These are phyloP conservation scores for Bombus cullumanus DNA, from an alignment of 1,140 invertebrate genomes.

Conservation along the genomic window DNA sequence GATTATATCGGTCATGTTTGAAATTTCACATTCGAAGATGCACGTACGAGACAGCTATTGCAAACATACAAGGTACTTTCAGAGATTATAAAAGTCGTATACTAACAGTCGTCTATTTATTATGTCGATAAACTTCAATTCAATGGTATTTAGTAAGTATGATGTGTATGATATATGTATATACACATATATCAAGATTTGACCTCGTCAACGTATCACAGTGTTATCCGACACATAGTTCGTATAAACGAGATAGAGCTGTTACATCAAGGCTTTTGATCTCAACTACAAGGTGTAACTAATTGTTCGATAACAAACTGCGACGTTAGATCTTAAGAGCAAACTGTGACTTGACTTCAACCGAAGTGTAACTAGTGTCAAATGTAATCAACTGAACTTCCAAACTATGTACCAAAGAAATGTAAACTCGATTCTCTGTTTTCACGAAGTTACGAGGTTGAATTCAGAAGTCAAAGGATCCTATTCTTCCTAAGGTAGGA, in stretches of 20 bases:
- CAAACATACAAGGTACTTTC: too few relatives aligned
- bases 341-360: background rate
- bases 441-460: background rate
- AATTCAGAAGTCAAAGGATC: background rate
- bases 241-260: background rate
- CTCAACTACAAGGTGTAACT: background rate
- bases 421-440: conserved; percentile 9
- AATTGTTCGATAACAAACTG: conserved; percentile 5
- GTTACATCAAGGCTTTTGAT: background rate
- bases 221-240: background rate
- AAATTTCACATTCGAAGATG: too few relatives aligned
- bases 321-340: background rate
- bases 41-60: too few relatives aligned
- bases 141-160: too few relatives aligned
- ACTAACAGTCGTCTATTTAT: background rate
- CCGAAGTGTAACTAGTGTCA: conserved; percentile 13
- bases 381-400: conserved; percentile 3
- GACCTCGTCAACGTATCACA: too few relatives aligned
- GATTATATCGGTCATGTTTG: too few relatives aligned
- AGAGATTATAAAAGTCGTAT: too few relatives aligned
- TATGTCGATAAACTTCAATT: too few relatives aligned
- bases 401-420: background rate
- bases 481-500: too few relatives aligned
- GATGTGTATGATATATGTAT: too few relatives aligned
- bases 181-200: too few relatives aligned